Base-by-base conservation (phyloP, 2,888 invertebrate genomes). In the Drosophila cracens region DNA sequence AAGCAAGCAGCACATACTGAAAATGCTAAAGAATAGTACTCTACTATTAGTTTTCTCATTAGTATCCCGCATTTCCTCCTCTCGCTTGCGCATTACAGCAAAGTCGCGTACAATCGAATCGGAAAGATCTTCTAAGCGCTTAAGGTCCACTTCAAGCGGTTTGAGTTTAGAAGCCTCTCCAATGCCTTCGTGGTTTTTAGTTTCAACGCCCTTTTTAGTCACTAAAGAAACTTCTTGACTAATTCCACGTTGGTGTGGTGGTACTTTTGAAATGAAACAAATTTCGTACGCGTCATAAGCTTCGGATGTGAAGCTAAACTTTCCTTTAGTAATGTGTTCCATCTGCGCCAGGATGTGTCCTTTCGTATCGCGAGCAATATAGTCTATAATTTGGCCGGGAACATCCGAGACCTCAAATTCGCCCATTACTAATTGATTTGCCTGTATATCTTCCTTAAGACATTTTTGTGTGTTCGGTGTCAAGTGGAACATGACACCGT, bases 21-120 rank as follows among this genome's bases (percentile, higher is more conserved):
- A 99, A 92, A 99, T 95, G 91, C 99, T 99, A 94, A 99, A 98
- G 95, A 99, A 99, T 83, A 99, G 94, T 58, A 99, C 99, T 79
- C 99, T 95, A 90, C 96, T 97, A 93, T 99, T 99, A 80, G 99
- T 99, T 63, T 99, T 98, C 94, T 99, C 99, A 94, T 99, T 99
- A 51, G 99, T 99, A 91, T 99, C 98, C 90, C 99, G 95, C 99
- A 99, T 99, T 94, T 99, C 98, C 92, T 99, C 98, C 93, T 99
- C 99, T 59, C 98, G 95, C 91, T 97, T 96, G 79, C 99, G 95
- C 99, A 99, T 99, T 83, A 98, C 95, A 0, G 97, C 97, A 94
- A 99, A 99, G 93, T 99, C 99, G 94, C 97, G 96, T 2, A 99
- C 99, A 87, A 99, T 99, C 51, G 98, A 97, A 93, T 98, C 98